Conservation (phyloP, 2,888 invertebrate genomes). For the Conomelus anceps region DNA sequence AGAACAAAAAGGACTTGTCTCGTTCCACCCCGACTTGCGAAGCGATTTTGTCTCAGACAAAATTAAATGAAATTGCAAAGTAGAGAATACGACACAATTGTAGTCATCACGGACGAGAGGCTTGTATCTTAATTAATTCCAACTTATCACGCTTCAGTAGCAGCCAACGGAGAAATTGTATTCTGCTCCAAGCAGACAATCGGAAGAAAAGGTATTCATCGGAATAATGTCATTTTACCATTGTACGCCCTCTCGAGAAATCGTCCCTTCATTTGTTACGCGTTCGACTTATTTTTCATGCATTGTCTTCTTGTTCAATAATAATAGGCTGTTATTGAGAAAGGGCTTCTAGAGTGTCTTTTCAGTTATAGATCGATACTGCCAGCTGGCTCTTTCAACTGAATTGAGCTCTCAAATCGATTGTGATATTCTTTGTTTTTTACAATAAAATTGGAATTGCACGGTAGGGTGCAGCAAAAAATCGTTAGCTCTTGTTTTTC, state of each 20-base stretch:
- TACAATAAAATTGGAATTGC: not conserved
- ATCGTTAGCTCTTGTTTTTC: too few species aligned
- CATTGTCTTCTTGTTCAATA: slow-evolving; percentile 19
- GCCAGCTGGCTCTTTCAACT: not conserved
- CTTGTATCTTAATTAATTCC: slow-evolving; percentile 27
- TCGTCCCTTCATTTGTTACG: slow-evolving; percentile 21
- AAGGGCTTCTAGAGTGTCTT: not conserved
- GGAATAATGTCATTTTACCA: slow-evolving; percentile 18
- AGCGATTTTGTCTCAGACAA: slow-evolving; percentile 11
- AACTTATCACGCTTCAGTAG: slow-evolving; percentile 25
- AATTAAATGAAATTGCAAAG: slow-evolving; percentile 21
- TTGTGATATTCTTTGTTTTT: not conserved
- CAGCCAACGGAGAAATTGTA: slow-evolving; percentile 18
- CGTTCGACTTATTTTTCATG: slow-evolving; percentile 26
- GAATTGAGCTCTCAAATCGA: not conserved
- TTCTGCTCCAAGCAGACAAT: slow-evolving; percentile 3
- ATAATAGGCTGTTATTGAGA: slow-evolving; percentile 17
- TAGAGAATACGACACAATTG: slow-evolving; percentile 3
- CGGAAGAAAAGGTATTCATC: slow-evolving; percentile 19
- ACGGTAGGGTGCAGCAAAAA: not conserved
- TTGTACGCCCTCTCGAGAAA: slow-evolving; percentile 16
- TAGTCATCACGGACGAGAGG: slow-evolving; percentile 6
- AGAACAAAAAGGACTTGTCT: slow-evolving; percentile 8
- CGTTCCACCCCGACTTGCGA: not conserved
- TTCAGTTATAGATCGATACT: not conserved